Evolutionary conservation across 2,888 invertebrate genomes (phyloP), one percentile per base, ranked within the genome.

Genomic region (Amblyteles armatorius): DNA sequence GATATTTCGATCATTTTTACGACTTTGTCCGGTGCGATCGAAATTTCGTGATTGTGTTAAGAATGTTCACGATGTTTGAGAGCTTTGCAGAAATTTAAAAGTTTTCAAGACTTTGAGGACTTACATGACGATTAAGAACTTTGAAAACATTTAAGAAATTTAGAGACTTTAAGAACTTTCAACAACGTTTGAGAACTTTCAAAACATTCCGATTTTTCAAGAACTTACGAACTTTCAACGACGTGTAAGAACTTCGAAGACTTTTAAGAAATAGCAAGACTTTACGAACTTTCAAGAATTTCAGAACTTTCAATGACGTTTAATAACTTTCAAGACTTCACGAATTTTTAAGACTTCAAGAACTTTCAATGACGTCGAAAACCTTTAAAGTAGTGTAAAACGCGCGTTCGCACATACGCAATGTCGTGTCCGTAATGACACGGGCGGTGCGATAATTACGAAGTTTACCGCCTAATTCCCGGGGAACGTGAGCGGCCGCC

Each of bases 391-490:
- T n/a, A 33, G 13, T 52, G 33, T 19, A 3, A 72, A 36, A 1
- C 19, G 9, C 9, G 52, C 52, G 7, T 60, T 6, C 1, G 60
- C 16, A 36, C 55, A 19, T 55, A 16, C 36, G 55, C 50, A n/a
- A 69, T 9, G 16, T 72, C 55, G 55, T 33, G 48, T 11, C 33
- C 44, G 40, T 78, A 52, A 57, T 68, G 55, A 55, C 48, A 50
- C 22, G 57, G 67, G 76, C n/a, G 68, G 44, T 44, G 68, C 68
- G 40, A 22, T 78, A 68, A 78, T 78, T 78, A 78, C 57, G 44
- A 78, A 78, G 78, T 78, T 78, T 68, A 57, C 44, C 26, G 60
- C 29, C 60, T 68, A 57, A 78, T 78, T 78, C 57, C 19, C 68
- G 33, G 57, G 22, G n/a, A 68, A 77, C 77, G 40, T 29, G 57